Evolutionary conservation across 2,113 vertebrate species (phyloP).

Genomic region (Sapajus apella): DNA sequence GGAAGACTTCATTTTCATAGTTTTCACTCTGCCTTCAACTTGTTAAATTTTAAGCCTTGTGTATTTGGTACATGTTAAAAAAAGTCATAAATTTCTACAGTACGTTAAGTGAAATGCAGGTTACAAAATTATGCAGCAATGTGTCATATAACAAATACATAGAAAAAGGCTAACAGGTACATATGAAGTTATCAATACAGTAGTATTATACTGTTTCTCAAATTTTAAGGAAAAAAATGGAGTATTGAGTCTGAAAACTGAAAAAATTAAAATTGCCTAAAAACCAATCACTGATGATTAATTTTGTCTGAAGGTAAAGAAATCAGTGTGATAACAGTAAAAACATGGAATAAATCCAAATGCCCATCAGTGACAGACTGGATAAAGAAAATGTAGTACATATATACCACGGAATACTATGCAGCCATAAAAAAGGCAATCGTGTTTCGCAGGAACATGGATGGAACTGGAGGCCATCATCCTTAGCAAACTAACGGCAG

Average conservation of each 20-base stretch:
- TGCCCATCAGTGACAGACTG: no score
- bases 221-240: slow-evolving; percentile 14
- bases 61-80: neutral
- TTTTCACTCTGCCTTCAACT: neutral
- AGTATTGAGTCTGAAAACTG: neutral
- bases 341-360: no score
- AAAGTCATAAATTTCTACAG: neutral
- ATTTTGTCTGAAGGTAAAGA: neutral
- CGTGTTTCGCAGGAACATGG: no score
- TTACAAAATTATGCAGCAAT: slow-evolving; percentile 28
- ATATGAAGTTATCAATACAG: neutral
- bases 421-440: no score
- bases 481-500: no score
- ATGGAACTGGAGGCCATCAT: no score
- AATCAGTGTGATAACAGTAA: neutral
- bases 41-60: neutral
- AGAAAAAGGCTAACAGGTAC: neutral
- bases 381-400: no score
- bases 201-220: neutral
- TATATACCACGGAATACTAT: no score
- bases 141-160: neutral
- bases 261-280: neutral
- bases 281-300: neutral
- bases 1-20: neutral
- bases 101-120: neutral